Conservation (phyloP, 2,797 vertebrate genomes). For the Phoeniculus purpureus region DNA sequence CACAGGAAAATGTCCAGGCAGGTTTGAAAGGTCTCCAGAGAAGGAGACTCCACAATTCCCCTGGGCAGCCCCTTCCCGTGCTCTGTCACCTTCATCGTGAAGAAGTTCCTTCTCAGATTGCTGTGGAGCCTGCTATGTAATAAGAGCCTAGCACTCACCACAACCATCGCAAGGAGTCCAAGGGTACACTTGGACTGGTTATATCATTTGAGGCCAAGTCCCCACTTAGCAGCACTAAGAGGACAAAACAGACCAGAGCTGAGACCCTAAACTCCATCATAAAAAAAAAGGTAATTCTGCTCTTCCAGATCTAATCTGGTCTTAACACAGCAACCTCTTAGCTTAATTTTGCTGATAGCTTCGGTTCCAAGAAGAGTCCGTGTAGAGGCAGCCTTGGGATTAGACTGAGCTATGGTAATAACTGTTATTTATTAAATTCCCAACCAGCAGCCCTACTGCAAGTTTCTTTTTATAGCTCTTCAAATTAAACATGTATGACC, state of each 20-base stretch:
- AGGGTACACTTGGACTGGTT: background rate
- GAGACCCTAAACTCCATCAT: background rate
- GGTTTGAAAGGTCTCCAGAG: too few relatives aligned
- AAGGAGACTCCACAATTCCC: too few relatives aligned
- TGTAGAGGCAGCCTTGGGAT: background rate
- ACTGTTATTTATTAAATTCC: background rate
- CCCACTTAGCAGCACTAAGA: background rate
- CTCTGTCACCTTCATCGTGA: too few relatives aligned
- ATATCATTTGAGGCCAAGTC: background rate
- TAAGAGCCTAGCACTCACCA: background rate
- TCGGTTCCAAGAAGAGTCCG: background rate
- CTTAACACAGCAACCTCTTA: background rate
- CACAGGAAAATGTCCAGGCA: too few relatives aligned
- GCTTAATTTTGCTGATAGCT: background rate
- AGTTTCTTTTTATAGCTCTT: background rate
- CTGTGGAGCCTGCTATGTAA: too few relatives aligned
- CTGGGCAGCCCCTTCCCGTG: too few relatives aligned
- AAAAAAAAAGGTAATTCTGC: background rate
- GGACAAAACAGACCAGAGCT: background rate
- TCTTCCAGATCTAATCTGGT: background rate
- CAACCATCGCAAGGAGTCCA: rapidly evolving
- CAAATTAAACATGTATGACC: conserved; percentile 1
- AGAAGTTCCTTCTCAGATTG: too few relatives aligned
- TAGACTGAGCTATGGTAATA: background rate
- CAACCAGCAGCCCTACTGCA: background rate